phyloP scores from a whole-genome alignment of 1,140 invertebrate genomes.

The Drosophila mojavensis region DNA sequence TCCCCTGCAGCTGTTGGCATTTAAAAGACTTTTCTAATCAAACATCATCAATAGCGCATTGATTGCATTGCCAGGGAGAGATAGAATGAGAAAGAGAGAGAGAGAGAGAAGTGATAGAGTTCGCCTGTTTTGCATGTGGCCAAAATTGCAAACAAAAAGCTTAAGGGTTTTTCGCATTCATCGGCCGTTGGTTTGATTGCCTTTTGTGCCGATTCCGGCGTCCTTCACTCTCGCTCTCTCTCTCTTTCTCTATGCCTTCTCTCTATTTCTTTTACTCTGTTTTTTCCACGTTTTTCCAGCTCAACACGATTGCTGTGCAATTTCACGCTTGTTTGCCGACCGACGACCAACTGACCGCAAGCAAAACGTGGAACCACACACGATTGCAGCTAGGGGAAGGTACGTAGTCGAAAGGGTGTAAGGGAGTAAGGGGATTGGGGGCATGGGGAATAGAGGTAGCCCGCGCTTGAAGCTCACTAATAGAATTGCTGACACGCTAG shows the following conservation, averaged over 20 bases:
- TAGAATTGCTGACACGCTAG: conserved; percentile 35
- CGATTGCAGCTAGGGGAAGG: conserved; percentile 1
- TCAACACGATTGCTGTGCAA: conserved; percentile 74
- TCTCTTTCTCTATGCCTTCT: neutral
- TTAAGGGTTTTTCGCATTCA: conserved; percentile 16
- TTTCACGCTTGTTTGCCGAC: conserved; percentile 80
- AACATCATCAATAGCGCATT: conserved; percentile 63
- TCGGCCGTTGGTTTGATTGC: conserved; percentile 76
- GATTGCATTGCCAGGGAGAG: conserved; percentile 38
- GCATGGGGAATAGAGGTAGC: too few species aligned
- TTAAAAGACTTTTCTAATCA: conserved; percentile 52
- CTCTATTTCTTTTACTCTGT: conserved; percentile 1
- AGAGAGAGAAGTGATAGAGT: neutral
- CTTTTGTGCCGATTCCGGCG: conserved; percentile 46
- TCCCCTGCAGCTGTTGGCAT: conserved; percentile 25
- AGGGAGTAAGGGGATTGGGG: too few species aligned
- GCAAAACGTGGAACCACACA: conserved; percentile 47
- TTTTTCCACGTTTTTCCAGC: conserved; percentile 41
- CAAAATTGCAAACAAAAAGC: conserved; percentile 19
- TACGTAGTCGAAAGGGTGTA: neutral
- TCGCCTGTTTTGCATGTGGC: neutral
- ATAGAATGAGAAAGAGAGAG: neutral
- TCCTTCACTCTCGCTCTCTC: neutral
- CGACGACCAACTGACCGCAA: conserved; percentile 70
- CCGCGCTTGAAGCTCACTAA: neutral